Percentiles rank a stretch among this genome's conserved stretches.
phyloP scores from a whole-genome alignment of 92 coral and sea anemone genomes.

The Epizoanthus rinbou region DNA sequence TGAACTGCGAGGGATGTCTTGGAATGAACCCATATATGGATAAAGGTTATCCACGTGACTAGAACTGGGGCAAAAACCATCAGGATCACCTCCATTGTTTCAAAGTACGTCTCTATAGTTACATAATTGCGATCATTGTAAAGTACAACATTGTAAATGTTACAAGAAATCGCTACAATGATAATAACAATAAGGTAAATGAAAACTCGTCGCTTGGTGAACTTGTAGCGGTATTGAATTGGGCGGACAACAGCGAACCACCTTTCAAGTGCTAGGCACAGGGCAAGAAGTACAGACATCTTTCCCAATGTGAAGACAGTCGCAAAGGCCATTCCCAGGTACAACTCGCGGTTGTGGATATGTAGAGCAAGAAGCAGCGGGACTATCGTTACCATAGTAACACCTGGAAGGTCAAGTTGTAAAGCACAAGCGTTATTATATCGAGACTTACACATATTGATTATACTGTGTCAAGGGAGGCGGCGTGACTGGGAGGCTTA shows the following conservation, averaged over 20 bases:
- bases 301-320: not conserved
- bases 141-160: not conserved
- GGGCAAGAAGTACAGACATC: slow-evolving; percentile 17
- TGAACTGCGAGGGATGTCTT: not conserved
- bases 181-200: not conserved
- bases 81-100: not conserved
- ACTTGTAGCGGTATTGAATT: slow-evolving; percentile 26
- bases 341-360: no score
- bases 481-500: no score
- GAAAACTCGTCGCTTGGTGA: slow-evolving; percentile 6
- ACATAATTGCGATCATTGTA: no score
- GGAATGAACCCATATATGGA: slow-evolving; percentile 22
- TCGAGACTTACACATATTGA: no score
- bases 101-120: not conserved
- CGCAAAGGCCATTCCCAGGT: no score
- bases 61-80: not conserved
- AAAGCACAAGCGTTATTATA: no score
- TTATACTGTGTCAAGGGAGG: no score
- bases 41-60: not conserved
- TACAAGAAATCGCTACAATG: not conserved
- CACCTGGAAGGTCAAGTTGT: no score
- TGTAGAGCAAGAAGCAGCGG: no score
- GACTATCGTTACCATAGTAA: no score
- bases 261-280: slow-evolving; percentile 21
- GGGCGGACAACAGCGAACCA: slow-evolving; percentile 31